phyloP scores from a whole-genome alignment of 2,888 invertebrate species.

The Lydus trimaculatus region DNA sequence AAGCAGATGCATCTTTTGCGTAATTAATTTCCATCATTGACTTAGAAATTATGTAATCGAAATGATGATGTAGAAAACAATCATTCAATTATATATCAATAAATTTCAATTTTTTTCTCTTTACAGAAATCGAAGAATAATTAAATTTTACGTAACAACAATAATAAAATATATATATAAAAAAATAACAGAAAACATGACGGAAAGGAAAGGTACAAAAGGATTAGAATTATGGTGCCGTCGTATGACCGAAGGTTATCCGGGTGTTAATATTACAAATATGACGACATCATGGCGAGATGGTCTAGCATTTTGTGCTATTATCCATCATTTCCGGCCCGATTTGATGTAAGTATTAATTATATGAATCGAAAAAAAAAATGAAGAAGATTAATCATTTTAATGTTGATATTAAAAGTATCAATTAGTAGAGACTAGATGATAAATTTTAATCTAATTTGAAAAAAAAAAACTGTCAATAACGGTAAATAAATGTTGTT shows the following conservation, averaged over 20 bases:
- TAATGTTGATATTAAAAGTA: not conserved
- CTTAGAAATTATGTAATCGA: not conserved
- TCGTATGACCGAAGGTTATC: conserved; percentile 87
- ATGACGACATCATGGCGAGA: conserved; percentile 97
- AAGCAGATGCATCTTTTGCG: conserved; percentile 5
- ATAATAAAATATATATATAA: not conserved
- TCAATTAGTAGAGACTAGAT: not conserved
- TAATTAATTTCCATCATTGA: conserved; percentile 2
- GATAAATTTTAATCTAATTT: not conserved
- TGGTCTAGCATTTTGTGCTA: conserved; percentile 94
- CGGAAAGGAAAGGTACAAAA: conserved; percentile 86
- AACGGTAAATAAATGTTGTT: not conserved
- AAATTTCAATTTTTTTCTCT: conserved; percentile 34
- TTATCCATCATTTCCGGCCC: conserved; percentile 94
- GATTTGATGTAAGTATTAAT: conserved; percentile 96
- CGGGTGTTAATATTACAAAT: conserved; percentile 88
- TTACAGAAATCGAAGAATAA: conserved; percentile 19
- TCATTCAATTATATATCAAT: not conserved
- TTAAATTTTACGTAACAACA: not conserved
- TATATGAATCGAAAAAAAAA: no score
- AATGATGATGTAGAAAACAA: conserved; percentile 5
- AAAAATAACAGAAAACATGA: conserved; percentile 64
- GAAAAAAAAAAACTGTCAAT: not conserved
- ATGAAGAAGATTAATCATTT: not conserved
- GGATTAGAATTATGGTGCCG: conserved; percentile 94